Conservation (phyloP, 2,113 vertebrate species). For the Vanacampus margaritifer region DNA sequence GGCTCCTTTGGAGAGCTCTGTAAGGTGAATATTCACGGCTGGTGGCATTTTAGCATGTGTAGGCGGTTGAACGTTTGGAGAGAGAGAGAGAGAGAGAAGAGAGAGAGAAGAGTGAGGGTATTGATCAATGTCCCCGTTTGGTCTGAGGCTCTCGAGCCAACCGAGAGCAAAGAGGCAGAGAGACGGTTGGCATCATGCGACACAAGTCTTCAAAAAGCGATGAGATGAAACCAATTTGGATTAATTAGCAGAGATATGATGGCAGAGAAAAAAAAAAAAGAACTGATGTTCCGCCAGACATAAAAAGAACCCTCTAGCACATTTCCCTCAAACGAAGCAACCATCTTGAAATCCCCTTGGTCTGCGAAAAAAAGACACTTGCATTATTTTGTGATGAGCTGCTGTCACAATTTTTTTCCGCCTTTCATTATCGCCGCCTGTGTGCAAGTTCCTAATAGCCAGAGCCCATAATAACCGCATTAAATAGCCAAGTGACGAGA, state of each 20-base stretch:
- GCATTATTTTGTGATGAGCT: background rate
- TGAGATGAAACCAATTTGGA: background rate
- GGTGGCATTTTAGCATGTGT: slow-evolving; percentile 64
- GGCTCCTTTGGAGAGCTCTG: slow-evolving; percentile 58
- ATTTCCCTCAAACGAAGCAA: background rate
- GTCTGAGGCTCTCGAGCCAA: slow-evolving; percentile 39
- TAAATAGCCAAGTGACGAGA: background rate
- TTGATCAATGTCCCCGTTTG: slow-evolving; percentile 63
- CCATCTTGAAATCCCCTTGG: background rate
- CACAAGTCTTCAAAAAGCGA: slow-evolving; percentile 11
- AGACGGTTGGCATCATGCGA: slow-evolving; percentile 7
- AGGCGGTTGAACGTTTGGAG: slow-evolving; percentile 48
- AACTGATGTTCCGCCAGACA: background rate
- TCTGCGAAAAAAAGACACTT: background rate
- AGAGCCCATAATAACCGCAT: background rate
- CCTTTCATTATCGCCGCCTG: background rate
- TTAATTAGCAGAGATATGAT: slow-evolving; percentile 1
- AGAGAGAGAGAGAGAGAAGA: slow-evolving; percentile 50
- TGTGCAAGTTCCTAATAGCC: background rate
- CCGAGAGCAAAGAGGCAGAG: slow-evolving; percentile 26
- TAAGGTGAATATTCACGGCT: slow-evolving; percentile 63
- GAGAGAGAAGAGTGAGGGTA: slow-evolving; percentile 54
- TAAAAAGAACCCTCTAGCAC: background rate
- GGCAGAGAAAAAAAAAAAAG: background rate
- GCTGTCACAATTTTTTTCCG: background rate